These are phyloP conservation scores for Xyrauchen texanus DNA, from an alignment of 2,113 vertebrate genomes.

Conservation along the genomic window DNA sequence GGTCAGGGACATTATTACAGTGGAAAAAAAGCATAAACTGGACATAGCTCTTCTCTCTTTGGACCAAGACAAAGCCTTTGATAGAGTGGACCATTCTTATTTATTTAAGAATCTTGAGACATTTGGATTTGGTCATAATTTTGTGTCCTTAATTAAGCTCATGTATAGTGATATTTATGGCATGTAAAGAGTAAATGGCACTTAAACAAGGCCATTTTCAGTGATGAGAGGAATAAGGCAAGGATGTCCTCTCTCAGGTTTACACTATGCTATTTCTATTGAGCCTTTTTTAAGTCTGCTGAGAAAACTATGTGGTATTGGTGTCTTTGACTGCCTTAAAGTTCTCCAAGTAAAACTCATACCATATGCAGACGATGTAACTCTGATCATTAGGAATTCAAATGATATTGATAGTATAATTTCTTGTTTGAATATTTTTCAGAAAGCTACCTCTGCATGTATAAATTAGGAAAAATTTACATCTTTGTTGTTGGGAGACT, in stretches of 20 bases:
- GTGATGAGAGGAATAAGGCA: background rate
- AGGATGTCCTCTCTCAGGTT: background rate
- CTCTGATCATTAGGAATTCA: background rate
- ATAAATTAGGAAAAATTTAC: slow-evolving; percentile 1
- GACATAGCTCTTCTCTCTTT: background rate
- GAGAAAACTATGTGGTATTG: slow-evolving; percentile 1
- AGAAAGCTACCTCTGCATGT: background rate
- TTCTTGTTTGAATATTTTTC: background rate
- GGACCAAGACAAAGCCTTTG: background rate
- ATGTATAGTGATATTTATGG: background rate
- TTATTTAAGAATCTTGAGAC: no score
- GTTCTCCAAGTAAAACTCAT: background rate
- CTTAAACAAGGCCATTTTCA: background rate
- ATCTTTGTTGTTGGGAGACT: background rate
- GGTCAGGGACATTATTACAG: background rate
- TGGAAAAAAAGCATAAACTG: background rate
- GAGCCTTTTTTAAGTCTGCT: background rate
- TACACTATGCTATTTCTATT: background rate
- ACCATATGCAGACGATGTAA: no score
- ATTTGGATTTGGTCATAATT: no score
- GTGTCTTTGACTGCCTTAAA: background rate
- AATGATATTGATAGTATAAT: background rate
- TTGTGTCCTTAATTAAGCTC: background rate
- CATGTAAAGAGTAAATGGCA: slow-evolving; percentile 1
- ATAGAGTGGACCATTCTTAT: slow-evolving; percentile 3